phyloP scores from a whole-genome alignment of 2,888 invertebrate genomes.

The Idaea biselata region DNA sequence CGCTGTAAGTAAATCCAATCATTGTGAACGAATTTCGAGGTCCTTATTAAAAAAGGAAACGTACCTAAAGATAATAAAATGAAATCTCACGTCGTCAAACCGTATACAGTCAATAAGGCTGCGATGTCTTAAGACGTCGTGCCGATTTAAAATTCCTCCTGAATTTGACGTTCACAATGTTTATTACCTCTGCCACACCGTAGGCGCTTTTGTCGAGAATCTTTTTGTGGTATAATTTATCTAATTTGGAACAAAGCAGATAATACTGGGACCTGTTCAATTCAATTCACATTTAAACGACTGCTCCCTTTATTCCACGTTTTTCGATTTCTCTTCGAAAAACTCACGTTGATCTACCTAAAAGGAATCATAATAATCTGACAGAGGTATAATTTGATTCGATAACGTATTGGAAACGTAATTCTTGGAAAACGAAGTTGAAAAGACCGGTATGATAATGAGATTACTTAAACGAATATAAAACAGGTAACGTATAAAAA shows the following conservation, averaged over 20 bases:
- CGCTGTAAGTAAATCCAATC: too few species aligned
- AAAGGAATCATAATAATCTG: neutral
- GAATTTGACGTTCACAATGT: slow-evolving; percentile 70
- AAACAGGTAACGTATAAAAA: neutral
- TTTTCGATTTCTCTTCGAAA: slow-evolving; percentile 20
- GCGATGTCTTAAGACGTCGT: slow-evolving; percentile 48
- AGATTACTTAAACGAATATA: neutral
- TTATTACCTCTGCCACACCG: slow-evolving; percentile 60
- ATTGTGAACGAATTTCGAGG: neutral
- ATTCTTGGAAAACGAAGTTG: neutral
- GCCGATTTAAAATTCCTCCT: slow-evolving; percentile 65
- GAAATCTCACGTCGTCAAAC: slow-evolving; percentile 28
- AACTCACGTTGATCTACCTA: slow-evolving; percentile 3
- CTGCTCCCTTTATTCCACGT: slow-evolving; percentile 27
- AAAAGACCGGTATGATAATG: neutral
- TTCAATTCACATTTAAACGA: slow-evolving; percentile 37
- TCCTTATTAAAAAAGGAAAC: neutral
- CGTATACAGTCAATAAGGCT: slow-evolving; percentile 29
- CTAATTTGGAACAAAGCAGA: slow-evolving; percentile 70
- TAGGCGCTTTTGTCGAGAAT: slow-evolving; percentile 56
- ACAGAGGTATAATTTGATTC: slow-evolving; percentile 1
- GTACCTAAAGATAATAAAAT: slow-evolving; percentile 11
- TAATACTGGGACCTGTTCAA: slow-evolving; percentile 50
- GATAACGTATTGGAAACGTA: too few species aligned
- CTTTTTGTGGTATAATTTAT: slow-evolving; percentile 72